Evolutionary conservation across 2,797 vertebrate species (phyloP).

Genomic region (Ctenopoma kingsleyae): DNA sequence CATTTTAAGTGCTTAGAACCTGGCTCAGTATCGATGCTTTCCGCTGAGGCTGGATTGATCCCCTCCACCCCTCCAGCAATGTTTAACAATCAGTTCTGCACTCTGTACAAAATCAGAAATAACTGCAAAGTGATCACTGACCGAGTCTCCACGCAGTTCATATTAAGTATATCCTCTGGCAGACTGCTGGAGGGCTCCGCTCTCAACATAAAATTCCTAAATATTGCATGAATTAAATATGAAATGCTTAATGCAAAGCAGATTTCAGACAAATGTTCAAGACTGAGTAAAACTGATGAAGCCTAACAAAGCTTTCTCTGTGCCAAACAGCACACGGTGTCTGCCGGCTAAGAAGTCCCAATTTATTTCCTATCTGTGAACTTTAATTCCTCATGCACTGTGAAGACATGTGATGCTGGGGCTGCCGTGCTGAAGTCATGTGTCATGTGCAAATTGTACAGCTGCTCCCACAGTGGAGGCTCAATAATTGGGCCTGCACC

Average conservation of each 20-base stretch:
- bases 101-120: conserved; percentile 56
- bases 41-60: conserved; percentile 65
- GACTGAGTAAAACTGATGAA: conserved; percentile 1
- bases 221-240: conserved; percentile 41
- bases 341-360: conserved; percentile 18
- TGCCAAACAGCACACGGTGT: neutral
- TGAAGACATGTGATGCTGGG: conserved; percentile 35
- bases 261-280: conserved; percentile 5
- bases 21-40: conserved; percentile 65
- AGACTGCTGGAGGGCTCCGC: conserved; percentile 6
- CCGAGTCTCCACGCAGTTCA: conserved; percentile 23
- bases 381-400: conserved; percentile 39
- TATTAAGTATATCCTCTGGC: conserved; percentile 27
- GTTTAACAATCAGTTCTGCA: conserved; percentile 61
- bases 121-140: conserved; percentile 47
- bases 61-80: conserved; percentile 6
- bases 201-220: conserved; percentile 4
- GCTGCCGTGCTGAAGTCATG: conserved; percentile 47
- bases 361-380: conserved; percentile 37
- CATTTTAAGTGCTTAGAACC: conserved; percentile 72
- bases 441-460: conserved; percentile 54
- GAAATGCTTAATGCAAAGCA: neutral
- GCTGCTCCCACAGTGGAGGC: conserved; percentile 54
- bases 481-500: conserved; percentile 63
- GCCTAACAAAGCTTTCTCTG: conserved; percentile 19